Percentiles rank a stretch among this genome's conserved stretches.
phyloP scores from a whole-genome alignment of 2,888 invertebrate genomes.

The Mactromeris polynyma region DNA sequence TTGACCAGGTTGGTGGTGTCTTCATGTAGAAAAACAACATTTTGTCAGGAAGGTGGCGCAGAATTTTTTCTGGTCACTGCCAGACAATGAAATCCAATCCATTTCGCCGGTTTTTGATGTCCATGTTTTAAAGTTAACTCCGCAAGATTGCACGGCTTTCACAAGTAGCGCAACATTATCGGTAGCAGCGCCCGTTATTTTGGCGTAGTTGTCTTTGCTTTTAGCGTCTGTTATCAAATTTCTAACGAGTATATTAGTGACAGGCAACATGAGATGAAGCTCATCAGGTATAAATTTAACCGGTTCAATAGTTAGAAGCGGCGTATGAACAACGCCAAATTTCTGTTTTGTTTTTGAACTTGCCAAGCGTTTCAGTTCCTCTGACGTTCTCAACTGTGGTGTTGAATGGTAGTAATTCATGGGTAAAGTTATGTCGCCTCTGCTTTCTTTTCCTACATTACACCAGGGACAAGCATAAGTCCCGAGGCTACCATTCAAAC shows the following conservation, averaged over 20 bases:
- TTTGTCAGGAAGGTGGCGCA: not conserved
- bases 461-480: conserved; percentile 31
- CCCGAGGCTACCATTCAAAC: not conserved
- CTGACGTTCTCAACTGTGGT: not conserved
- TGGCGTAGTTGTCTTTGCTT: conserved; percentile 13
- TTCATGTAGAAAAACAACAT: not conserved
- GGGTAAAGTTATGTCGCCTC: conserved; percentile 2
- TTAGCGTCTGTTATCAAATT: conserved; percentile 12
- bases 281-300: conserved; percentile 21
- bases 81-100: not conserved
- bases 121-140: conserved; percentile 5
- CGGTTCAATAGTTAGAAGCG: conserved; percentile 3
- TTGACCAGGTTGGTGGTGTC: not conserved
- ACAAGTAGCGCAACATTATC: conserved; percentile 9
- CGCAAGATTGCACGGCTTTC: not conserved
- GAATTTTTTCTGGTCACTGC: not conserved
- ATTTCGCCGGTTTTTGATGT: not conserved
- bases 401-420: not conserved
- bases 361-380: not conserved
- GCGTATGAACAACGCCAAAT: not conserved
- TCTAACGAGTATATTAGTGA: conserved; percentile 5
- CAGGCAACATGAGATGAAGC: conserved; percentile 6
- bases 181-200: not conserved
- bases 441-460: conserved; percentile 8
- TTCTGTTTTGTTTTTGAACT: not conserved